These are phyloP conservation scores for Menidia menidia DNA, from an alignment of 2,797 vertebrate species.

Conservation along the genomic window DNA sequence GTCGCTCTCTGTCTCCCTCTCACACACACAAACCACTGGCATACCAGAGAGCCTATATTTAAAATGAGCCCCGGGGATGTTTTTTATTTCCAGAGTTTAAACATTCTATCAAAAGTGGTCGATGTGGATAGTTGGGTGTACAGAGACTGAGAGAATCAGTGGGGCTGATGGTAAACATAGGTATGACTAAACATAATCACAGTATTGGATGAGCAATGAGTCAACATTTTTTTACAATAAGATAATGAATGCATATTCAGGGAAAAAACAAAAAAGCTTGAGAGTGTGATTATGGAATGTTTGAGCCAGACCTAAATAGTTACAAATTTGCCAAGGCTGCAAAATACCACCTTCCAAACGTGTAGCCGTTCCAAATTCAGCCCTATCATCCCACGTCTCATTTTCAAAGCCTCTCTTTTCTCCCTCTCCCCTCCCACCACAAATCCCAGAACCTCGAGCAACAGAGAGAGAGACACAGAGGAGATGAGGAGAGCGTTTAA, in stretches of 20 bases:
- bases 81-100: constrained; percentile 78
- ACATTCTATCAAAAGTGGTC: constrained; percentile 75
- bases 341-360: constrained; percentile 80
- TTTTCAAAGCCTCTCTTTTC: constrained; percentile 80
- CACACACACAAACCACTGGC: constrained; percentile 74
- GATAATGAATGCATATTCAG: constrained; percentile 59
- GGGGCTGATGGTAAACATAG: constrained; percentile 54
- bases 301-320: constrained; percentile 72
- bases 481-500: constrained; percentile 81
- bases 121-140: constrained; percentile 63
- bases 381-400: constrained; percentile 78
- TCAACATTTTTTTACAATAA: constrained; percentile 65
- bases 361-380: constrained; percentile 72
- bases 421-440: constrained; percentile 78
- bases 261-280: constrained; percentile 52
- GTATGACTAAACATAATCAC: constrained; percentile 58
- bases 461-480: constrained; percentile 49
- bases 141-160: constrained; percentile 44
- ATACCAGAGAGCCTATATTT: constrained; percentile 83
- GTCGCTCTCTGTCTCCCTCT: constrained; percentile 29
- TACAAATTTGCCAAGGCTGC: constrained; percentile 80
- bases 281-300: constrained; percentile 68
- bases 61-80: constrained; percentile 71
- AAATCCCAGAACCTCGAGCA: constrained; percentile 80
- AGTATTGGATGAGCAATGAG: constrained; percentile 43